phyloP scores from a whole-genome alignment of 2,113 vertebrate genomes.

The Chionomys nivalis region DNA sequence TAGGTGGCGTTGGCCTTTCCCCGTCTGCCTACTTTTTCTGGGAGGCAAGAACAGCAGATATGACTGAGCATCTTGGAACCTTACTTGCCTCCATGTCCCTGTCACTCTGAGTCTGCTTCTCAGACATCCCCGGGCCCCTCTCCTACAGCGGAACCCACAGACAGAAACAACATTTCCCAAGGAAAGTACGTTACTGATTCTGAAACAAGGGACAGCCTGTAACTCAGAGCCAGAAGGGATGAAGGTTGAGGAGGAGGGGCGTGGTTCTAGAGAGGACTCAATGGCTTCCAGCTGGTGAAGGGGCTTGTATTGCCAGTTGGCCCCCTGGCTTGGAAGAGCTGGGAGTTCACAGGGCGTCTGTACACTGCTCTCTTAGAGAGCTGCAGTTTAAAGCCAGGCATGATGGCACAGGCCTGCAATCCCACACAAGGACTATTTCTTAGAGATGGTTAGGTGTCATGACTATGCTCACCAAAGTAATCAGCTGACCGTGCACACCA shows the following conservation, averaged over 20 bases:
- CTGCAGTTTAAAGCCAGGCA: background rate
- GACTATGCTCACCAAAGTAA: background rate
- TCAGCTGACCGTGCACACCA: background rate
- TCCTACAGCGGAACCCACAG: background rate
- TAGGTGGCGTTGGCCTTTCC: accelerated
- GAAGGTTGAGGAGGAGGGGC: background rate
- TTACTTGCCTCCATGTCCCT: background rate
- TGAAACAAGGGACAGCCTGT: background rate
- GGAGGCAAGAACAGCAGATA: background rate
- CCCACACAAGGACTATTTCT: background rate
- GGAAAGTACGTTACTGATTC: background rate
- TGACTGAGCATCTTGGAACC: background rate
- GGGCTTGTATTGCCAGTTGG: background rate
- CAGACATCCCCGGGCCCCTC: background rate
- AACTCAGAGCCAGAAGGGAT: background rate
- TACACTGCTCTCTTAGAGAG: background rate
- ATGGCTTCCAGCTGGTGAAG: accelerated
- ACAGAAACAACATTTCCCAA: background rate
- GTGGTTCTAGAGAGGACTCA: background rate
- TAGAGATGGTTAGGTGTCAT: background rate
- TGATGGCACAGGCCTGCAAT: background rate
- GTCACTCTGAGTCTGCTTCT: background rate
- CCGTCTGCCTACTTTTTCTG: background rate
- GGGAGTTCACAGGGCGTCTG: background rate
- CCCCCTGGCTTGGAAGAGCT: background rate